A percentile compares a stretch with the other conserved stretches of the same genome.
phyloP scores from a whole-genome alignment of 2,888 invertebrate genomes.

The Matsumyia berberina region DNA sequence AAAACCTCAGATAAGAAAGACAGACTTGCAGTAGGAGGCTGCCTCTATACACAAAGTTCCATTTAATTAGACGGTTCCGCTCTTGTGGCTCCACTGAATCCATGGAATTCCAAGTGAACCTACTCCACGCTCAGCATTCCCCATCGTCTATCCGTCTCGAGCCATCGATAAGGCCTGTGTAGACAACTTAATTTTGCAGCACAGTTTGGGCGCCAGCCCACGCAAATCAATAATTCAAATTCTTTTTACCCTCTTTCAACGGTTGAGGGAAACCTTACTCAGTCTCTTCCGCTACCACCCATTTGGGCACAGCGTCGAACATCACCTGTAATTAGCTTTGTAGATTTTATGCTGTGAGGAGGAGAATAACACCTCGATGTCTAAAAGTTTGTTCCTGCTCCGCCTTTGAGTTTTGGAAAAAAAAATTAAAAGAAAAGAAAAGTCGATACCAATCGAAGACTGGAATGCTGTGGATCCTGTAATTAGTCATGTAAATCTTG shows the following conservation, averaged over 20 bases:
- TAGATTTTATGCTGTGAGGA: slow-evolving; percentile 3
- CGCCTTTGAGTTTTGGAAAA: slow-evolving; percentile 7
- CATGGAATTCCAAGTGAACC: slow-evolving; percentile 13
- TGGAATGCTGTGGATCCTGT: slow-evolving; percentile 21
- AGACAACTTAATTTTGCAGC: slow-evolving; percentile 36
- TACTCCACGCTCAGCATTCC: neutral
- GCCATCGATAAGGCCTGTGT: slow-evolving; percentile 52
- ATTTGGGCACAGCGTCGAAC: slow-evolving; percentile 15
- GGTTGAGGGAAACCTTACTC: neutral
- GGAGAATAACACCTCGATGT: slow-evolving; percentile 3
- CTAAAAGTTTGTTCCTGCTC: slow-evolving; percentile 17
- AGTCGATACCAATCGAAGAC: slow-evolving; percentile 28
- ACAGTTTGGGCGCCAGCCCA: slow-evolving; percentile 41
- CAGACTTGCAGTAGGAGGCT: slow-evolving; percentile 39
- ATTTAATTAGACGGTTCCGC: slow-evolving; percentile 68
- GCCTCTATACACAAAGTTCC: slow-evolving; percentile 30
- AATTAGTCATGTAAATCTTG: slow-evolving; percentile 55
- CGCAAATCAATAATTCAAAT: slow-evolving; percentile 70
- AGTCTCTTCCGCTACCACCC: slow-evolving; percentile 30
- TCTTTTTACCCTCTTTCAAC: slow-evolving; percentile 5
- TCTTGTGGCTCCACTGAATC: slow-evolving; percentile 36
- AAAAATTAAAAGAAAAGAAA: neutral
- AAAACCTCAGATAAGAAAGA: slow-evolving; percentile 55
- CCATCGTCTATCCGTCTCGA: slow-evolving; percentile 28
- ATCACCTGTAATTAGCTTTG: slow-evolving; percentile 46